Percentiles rank a stretch among this genome's conserved stretches.
Conservation (phyloP, 1,140 invertebrate genomes). For the Elymnias hypermnestra region DNA sequence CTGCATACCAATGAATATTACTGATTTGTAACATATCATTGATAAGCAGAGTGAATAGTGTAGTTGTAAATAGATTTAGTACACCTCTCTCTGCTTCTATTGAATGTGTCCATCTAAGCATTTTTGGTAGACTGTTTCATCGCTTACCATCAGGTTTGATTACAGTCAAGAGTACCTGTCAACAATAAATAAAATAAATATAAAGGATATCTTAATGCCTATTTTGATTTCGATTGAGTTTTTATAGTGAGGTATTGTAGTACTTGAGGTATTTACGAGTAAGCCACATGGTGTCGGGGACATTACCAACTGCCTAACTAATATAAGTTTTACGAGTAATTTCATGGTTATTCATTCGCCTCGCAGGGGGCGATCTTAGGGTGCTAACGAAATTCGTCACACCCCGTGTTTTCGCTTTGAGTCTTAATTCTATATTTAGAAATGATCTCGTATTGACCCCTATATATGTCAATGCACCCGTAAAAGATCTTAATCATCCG, state of each 20-base stretch:
- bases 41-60: too few species aligned
- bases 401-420: conserved; percentile 31
- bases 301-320: conserved; percentile 58
- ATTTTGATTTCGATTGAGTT: not conserved
- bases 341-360: conserved; percentile 66
- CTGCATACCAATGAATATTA: too few species aligned
- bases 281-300: conserved; percentile 54
- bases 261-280: conserved; percentile 48
- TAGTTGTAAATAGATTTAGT: too few species aligned
- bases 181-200: conserved; percentile 1
- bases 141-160: not conserved
- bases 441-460: conserved; percentile 20
- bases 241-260: too few species aligned
- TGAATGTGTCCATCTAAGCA: too few species aligned
- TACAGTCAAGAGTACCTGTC: not conserved
- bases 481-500: conserved; percentile 28
- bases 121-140: too few species aligned
- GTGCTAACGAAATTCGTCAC: conserved; percentile 38
- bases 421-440: conserved; percentile 30
- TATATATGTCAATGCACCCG: conserved; percentile 26
- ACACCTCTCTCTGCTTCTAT: too few species aligned
- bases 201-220: not conserved
- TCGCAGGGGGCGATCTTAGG: conserved; percentile 46
- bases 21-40: too few species aligned
- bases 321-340: conserved; percentile 71